Conservation (phyloP, 2,113 vertebrate species). For the Edolisoma coerulescens region DNA sequence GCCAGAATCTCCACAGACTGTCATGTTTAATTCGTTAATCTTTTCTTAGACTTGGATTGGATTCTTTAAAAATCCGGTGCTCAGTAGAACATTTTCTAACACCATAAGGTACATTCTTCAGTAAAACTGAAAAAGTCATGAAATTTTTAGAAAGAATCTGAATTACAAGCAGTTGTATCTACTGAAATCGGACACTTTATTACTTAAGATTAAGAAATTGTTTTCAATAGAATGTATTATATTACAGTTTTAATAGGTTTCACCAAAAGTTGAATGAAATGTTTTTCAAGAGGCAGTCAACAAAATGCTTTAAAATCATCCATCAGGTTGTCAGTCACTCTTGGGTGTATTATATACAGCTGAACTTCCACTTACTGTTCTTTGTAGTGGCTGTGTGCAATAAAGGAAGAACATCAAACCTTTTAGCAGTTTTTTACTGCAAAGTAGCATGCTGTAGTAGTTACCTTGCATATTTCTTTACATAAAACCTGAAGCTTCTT, state of each 20-base stretch:
- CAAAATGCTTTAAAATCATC: not conserved
- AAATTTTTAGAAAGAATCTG: not conserved
- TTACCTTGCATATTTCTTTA: not conserved
- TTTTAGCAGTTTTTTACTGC: not conserved
- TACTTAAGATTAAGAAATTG: not conserved
- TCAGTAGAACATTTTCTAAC: not conserved
- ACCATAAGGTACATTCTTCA: not conserved
- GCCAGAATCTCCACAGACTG: conserved; percentile 5
- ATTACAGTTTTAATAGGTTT: not conserved
- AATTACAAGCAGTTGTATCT: not conserved
- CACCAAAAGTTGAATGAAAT: not conserved
- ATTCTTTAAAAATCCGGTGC: not conserved
- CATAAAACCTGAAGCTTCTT: not conserved
- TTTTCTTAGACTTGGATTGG: not conserved
- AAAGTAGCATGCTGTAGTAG: not conserved
- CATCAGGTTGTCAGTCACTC: not conserved
- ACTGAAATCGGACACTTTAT: not conserved
- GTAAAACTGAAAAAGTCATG: not conserved
- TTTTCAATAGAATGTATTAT: not conserved
- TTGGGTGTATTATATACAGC: not conserved
- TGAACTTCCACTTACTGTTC: not conserved
- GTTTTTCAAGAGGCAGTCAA: not conserved
- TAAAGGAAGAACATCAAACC: not conserved
- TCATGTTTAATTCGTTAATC: not conserved
- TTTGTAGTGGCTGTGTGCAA: not conserved